Percentiles rank a stretch among this genome's conserved stretches.
These are phyloP conservation scores for Nycticebus coucang DNA, from an alignment of 2,113 vertebrate genomes.

Conservation along the genomic window DNA sequence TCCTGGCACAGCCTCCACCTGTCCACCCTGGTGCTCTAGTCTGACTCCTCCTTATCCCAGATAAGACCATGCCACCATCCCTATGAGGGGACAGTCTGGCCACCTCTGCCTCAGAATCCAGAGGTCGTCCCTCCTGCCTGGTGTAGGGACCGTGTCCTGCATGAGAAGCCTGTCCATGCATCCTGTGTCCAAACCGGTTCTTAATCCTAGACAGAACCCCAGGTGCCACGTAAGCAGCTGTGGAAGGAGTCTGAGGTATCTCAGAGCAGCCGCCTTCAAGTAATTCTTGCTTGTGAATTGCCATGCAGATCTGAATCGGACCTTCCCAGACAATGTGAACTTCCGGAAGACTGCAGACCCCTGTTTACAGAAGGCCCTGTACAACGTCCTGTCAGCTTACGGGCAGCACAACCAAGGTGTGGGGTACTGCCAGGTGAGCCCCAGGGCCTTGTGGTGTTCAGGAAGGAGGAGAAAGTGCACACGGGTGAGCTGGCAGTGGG, in stretches of 20 bases:
- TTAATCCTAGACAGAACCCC: too few species aligned
- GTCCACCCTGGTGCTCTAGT: background rate
- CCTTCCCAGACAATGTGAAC: conserved; percentile 96
- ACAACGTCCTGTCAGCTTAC: conserved; percentile 94
- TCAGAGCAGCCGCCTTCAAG: too few species aligned
- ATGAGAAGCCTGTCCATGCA: too few species aligned
- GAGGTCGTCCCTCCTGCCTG: background rate
- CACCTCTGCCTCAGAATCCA: too few species aligned
- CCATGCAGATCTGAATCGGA: conserved; percentile 93
- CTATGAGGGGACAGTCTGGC: background rate
- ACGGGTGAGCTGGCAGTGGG: background rate
- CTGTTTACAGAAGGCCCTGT: conserved; percentile 90
- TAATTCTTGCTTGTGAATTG: background rate
- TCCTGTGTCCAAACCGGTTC: background rate
- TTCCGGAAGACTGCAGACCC: conserved; percentile 90
- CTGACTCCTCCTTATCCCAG: background rate
- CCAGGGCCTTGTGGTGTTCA: background rate
- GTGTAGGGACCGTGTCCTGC: background rate
- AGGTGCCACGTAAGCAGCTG: background rate
- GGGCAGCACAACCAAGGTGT: conserved; percentile 93
- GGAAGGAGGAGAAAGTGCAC: background rate
- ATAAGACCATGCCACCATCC: background rate
- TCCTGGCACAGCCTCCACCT: too few species aligned
- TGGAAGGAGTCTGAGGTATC: background rate
- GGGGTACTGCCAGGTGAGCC: conserved; percentile 96